phyloP scores from a whole-genome alignment of 1,140 invertebrate species.

The Orius laevigatus region DNA sequence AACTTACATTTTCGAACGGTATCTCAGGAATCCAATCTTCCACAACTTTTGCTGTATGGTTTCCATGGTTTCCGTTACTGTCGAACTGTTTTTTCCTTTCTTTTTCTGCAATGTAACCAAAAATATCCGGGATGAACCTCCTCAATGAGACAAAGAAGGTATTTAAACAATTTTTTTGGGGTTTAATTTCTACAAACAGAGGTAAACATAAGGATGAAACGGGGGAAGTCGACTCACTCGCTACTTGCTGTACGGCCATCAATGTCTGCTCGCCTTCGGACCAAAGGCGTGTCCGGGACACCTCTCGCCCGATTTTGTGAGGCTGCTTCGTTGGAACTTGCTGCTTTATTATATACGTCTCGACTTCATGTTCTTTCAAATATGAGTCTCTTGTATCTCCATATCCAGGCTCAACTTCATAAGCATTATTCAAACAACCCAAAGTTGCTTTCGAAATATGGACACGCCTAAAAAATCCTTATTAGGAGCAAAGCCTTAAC shows the following conservation, averaged over 20 bases:
- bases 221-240: not conserved
- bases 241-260: conserved; percentile 9
- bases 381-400: conserved; percentile 72
- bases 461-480: conserved; percentile 47
- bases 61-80: conserved; percentile 20
- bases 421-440: conserved; percentile 68
- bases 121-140: not conserved
- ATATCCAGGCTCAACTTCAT: conserved; percentile 83
- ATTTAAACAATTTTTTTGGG: conserved; percentile 5
- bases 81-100: conserved; percentile 17
- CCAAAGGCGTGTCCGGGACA: conserved; percentile 22
- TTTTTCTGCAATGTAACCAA: conserved; percentile 8
- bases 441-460: conserved; percentile 79
- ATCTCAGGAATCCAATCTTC: conserved; percentile 84
- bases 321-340: conserved; percentile 47
- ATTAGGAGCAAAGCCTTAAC: too few relatives aligned
- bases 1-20: conserved; percentile 71
- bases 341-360: conserved; percentile 82
- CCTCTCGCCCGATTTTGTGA: conserved; percentile 13
- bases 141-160: not conserved
- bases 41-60: conserved; percentile 22
- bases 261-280: conserved; percentile 23
- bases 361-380: conserved; percentile 70
- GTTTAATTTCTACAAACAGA: not conserved
- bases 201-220: too few relatives aligned